Conservation (phyloP, 2,113 vertebrate species). For the Microtus montanus region DNA sequence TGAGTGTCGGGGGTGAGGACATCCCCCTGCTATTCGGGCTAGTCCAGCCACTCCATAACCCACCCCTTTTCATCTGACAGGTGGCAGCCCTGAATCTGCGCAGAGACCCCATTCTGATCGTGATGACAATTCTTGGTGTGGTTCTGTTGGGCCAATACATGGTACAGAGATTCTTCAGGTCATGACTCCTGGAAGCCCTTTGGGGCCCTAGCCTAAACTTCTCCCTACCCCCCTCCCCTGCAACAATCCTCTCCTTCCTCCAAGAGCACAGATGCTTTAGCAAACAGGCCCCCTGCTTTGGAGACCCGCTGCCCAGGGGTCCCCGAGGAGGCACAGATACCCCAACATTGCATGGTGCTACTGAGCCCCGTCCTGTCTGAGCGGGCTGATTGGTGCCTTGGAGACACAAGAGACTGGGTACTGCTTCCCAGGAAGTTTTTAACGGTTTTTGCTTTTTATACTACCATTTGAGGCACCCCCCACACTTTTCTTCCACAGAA, state of each 20-base stretch:
- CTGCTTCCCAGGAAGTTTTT: conserved; percentile 2
- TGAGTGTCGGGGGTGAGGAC: conserved; percentile 74
- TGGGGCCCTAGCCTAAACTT: conserved; percentile 38
- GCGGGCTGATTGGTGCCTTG: not conserved
- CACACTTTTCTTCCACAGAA: not conserved
- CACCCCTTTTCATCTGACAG: conserved; percentile 73
- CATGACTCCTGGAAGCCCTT: conserved; percentile 71
- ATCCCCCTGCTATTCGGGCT: not conserved
- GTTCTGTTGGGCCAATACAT: conserved; percentile 83
- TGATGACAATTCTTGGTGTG: conserved; percentile 78
- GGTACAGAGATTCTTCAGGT: conserved; percentile 83
- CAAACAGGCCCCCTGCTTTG: not conserved
- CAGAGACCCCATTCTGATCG: conserved; percentile 81
- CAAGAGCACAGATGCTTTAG: conserved; percentile 58
- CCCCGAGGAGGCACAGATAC: not conserved
- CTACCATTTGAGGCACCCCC: not conserved
- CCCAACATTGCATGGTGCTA: conserved; percentile 71
- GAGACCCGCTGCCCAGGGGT: not conserved
- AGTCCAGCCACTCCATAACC: not conserved
- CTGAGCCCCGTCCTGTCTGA: not conserved
- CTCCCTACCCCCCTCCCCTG: not conserved
- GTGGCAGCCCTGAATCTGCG: conserved; percentile 81
- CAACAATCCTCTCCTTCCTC: not conserved
- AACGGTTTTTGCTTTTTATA: conserved; percentile 64
- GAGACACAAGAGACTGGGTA: conserved; percentile 3